A percentile compares a stretch with the other conserved stretches of the same genome.
Evolutionary conservation across 2,113 vertebrate genomes (phyloP).

Genomic region (Girardinichthys multiradiatus): DNA sequence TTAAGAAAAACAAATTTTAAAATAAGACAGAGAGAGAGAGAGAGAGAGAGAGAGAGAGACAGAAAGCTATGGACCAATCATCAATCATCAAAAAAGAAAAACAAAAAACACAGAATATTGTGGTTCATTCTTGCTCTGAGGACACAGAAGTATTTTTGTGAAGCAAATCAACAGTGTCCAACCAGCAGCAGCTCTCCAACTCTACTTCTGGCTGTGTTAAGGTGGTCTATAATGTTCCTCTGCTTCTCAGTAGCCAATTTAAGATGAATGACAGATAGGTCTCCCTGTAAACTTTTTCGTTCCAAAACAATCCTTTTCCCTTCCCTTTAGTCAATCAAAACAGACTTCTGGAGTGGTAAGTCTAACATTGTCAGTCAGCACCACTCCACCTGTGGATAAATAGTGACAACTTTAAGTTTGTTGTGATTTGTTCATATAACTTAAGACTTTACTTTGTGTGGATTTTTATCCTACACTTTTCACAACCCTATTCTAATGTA

Average conservation of each 20-base stretch:
- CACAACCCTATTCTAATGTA: background rate
- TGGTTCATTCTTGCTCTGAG: background rate
- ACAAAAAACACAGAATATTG: too few species aligned
- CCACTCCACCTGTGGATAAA: constrained; percentile 28
- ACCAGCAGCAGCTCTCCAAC: constrained; percentile 18
- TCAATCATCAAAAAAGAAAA: too few species aligned
- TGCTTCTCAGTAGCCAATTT: constrained; percentile 59
- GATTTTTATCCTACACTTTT: background rate
- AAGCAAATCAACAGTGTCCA: constrained; percentile 33
- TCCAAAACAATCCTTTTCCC: constrained; percentile 43
- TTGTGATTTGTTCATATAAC: background rate
- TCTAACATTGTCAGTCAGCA: constrained; percentile 38
- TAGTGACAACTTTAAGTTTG: constrained; percentile 7
- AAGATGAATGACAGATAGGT: constrained; percentile 58
- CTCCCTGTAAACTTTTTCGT: constrained; percentile 43
- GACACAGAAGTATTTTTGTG: constrained; percentile 2
- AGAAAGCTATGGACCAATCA: too few species aligned
- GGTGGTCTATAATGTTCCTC: constrained; percentile 22
- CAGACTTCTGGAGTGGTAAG: constrained; percentile 36
- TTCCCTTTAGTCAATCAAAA: constrained; percentile 45
- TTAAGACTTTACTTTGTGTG: background rate
- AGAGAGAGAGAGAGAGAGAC: too few species aligned
- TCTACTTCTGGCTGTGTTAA: constrained; percentile 26
- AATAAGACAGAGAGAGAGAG: too few species aligned
- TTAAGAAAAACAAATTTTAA: too few species aligned